A percentile compares a stretch with the other conserved stretches of the same genome.
Conservation (phyloP, 1,140 invertebrate species). For the Sminthurides bifidus region DNA sequence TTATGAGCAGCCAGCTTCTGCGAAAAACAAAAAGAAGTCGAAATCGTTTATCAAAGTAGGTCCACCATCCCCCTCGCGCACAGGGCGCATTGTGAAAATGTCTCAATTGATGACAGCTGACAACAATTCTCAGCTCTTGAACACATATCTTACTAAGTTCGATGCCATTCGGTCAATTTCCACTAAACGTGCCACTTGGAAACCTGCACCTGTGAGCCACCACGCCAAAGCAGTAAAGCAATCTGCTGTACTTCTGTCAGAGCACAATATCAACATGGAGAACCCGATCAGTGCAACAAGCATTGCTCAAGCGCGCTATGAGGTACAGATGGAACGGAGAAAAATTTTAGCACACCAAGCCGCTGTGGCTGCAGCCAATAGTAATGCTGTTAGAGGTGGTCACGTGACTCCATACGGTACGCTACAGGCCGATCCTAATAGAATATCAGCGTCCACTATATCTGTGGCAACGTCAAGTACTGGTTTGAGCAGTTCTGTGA, state of each 20-base stretch:
- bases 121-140: slow-evolving; percentile 64
- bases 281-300: slow-evolving; percentile 67
- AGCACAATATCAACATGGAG: slow-evolving; percentile 76
- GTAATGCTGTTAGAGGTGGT: too few species aligned
- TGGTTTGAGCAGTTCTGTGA: too few species aligned
- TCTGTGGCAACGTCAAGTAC: slow-evolving; percentile 36
- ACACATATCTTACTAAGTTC: slow-evolving; percentile 57
- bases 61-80: slow-evolving; percentile 44
- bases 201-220: slow-evolving; percentile 2
- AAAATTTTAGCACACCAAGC: slow-evolving; percentile 38
- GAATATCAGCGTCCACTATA: slow-evolving; percentile 23
- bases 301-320: slow-evolving; percentile 68
- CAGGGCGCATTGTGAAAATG: slow-evolving; percentile 60
- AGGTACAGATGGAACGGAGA: slow-evolving; percentile 67
- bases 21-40: slow-evolving; percentile 33
- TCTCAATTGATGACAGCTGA: slow-evolving; percentile 70
- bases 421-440: slow-evolving; percentile 1
- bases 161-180: slow-evolving; percentile 64
- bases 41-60: slow-evolving; percentile 19
- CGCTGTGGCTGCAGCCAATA: slow-evolving; percentile 36
- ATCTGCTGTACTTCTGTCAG: slow-evolving; percentile 57
- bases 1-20: slow-evolving; percentile 41
- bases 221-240: slow-evolving; percentile 70
- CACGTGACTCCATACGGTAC: background rate
- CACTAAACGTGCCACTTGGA: slow-evolving; percentile 35